phyloP scores from a whole-genome alignment of 1,140 invertebrate species.

The Oedothorax gibbosus region DNA sequence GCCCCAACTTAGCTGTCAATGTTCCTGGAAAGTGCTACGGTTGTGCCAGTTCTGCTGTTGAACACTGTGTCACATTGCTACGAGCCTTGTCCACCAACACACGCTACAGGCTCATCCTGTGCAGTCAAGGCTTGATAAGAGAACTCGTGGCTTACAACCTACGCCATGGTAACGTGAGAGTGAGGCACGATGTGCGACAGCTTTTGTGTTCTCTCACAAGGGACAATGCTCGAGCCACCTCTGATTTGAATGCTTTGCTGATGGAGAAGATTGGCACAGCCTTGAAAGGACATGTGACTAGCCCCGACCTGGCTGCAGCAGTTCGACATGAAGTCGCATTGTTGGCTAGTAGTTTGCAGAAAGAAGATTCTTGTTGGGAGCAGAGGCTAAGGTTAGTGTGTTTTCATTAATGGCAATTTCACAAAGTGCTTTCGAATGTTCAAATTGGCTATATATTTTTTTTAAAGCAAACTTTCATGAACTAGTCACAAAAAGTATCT shows the following conservation, averaged over 20 bases:
- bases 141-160: constrained; percentile 93
- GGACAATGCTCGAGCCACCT: constrained; percentile 88
- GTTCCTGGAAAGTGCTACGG: constrained; percentile 70
- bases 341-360: constrained; percentile 86
- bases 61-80: constrained; percentile 92
- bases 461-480: too few species aligned
- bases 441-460: too few species aligned
- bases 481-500: too few species aligned
- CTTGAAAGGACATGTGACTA: constrained; percentile 69
- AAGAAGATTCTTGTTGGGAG: constrained; percentile 96
- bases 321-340: constrained; percentile 89
- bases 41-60: constrained; percentile 78
- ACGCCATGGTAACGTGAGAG: constrained; percentile 71
- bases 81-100: constrained; percentile 89
- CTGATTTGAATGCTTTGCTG: constrained; percentile 84
- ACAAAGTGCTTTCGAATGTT: too few species aligned
- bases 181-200: constrained; percentile 87
- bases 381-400: constrained; percentile 79
- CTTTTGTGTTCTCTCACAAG: constrained; percentile 90
- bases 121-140: constrained; percentile 87
- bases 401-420: background rate
- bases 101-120: constrained; percentile 81
- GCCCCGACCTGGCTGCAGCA: constrained; percentile 80
- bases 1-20: constrained; percentile 31
- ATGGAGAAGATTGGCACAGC: constrained; percentile 79